These are phyloP conservation scores for Caranx melampygus DNA, from an alignment of 2,113 vertebrate genomes.

Conservation along the genomic window DNA sequence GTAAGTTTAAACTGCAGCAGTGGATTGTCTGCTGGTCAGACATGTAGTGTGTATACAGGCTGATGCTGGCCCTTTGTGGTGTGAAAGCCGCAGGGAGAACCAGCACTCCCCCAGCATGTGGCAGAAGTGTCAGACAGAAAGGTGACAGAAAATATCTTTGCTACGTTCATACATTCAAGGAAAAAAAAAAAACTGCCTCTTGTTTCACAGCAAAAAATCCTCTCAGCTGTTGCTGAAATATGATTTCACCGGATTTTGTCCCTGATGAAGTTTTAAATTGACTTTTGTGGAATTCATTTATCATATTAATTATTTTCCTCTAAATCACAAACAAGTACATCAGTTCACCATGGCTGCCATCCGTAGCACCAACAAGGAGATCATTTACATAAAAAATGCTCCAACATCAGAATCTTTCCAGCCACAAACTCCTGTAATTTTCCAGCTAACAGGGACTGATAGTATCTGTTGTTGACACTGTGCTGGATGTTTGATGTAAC, in stretches of 20 bases:
- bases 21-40: neutral
- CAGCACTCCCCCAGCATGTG: slow-evolving; percentile 23
- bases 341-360: slow-evolving; percentile 70
- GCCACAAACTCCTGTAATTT: slow-evolving; percentile 21
- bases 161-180: neutral
- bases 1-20: neutral
- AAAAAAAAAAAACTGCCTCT: neutral
- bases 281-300: slow-evolving; percentile 42
- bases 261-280: slow-evolving; percentile 52
- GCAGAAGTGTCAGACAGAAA: slow-evolving; percentile 48
- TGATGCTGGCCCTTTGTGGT: slow-evolving; percentile 1
- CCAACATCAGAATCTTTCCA: slow-evolving; percentile 15
- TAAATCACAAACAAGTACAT: slow-evolving; percentile 69
- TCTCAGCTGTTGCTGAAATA: slow-evolving; percentile 25
- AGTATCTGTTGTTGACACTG: neutral
- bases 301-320: slow-evolving; percentile 66
- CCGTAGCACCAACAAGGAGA: slow-evolving; percentile 33
- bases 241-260: slow-evolving; percentile 10
- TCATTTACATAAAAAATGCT: slow-evolving; percentile 63
- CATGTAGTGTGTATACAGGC: neutral
- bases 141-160: slow-evolving; percentile 39
- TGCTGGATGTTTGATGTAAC: slow-evolving; percentile 8
- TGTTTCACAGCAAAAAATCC: slow-evolving; percentile 10
- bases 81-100: slow-evolving; percentile 40
- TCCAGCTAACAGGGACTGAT: slow-evolving; percentile 3